These are phyloP conservation scores for Parochlus steinenii DNA, from an alignment of 2,888 invertebrate genomes.

Conservation along the genomic window DNA sequence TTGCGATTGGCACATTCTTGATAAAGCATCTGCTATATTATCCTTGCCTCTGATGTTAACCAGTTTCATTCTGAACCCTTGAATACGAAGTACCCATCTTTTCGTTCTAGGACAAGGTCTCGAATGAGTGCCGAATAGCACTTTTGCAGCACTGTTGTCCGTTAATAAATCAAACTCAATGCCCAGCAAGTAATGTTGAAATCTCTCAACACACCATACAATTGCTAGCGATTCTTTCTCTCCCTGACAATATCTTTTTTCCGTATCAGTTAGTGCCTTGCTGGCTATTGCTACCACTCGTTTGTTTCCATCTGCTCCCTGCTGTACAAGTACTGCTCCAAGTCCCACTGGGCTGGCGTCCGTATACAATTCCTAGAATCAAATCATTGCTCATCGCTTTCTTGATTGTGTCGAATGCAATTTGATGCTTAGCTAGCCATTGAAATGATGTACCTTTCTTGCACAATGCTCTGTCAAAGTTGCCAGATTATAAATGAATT, in stretches of 20 bases:
- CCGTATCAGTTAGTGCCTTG: too few species aligned
- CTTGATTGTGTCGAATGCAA: too few species aligned
- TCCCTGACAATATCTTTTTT: conserved; percentile 17
- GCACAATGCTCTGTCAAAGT: too few species aligned
- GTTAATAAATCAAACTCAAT: conserved; percentile 21
- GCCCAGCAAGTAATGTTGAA: conserved; percentile 25
- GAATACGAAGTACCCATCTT: too few species aligned
- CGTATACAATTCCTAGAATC: not conserved
- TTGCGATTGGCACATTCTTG: conserved; percentile 13
- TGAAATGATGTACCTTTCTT: too few species aligned
- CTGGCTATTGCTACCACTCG: too few species aligned
- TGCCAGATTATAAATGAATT: conserved; percentile 8
- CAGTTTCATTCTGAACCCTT: too few species aligned
- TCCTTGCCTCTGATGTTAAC: too few species aligned
- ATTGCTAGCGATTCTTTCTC: conserved; percentile 20
- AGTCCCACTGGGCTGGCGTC: conserved; percentile 10
- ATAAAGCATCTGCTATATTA: conserved; percentile 16
- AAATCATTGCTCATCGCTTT: too few species aligned
- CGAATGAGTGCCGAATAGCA: conserved; percentile 16
- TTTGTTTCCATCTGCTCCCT: too few species aligned
- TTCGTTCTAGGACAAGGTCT: conserved; percentile 15
- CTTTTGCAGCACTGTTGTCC: conserved; percentile 21
- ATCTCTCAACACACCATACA: conserved; percentile 17
- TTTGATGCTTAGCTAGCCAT: too few species aligned
- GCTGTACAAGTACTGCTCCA: conserved; percentile 16